These are phyloP conservation scores for Nymphalis urticae DNA, from an alignment of 2,888 invertebrate species.

Conservation along the genomic window DNA sequence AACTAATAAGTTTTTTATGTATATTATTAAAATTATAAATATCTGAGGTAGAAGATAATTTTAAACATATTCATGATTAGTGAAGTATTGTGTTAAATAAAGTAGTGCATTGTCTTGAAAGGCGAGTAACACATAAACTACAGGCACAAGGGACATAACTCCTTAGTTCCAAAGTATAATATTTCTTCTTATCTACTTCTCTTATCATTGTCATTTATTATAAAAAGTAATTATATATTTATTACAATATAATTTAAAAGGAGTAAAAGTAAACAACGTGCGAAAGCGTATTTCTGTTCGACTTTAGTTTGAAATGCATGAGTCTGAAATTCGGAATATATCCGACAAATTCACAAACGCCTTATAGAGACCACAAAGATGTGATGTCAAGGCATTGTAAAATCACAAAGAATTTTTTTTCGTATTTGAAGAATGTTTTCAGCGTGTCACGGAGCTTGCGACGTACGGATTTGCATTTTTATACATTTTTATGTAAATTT, in stretches of 20 bases:
- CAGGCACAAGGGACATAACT: too few relatives aligned
- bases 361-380: constrained; percentile 10
- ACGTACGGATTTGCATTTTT: constrained; percentile 1
- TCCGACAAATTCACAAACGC: constrained; percentile 19
- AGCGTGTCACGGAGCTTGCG: background rate
- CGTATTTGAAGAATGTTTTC: background rate
- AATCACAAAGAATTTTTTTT: constrained; percentile 12
- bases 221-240: background rate
- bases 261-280: background rate
- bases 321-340: constrained; percentile 7
- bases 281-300: background rate
- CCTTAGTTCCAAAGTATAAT: too few relatives aligned
- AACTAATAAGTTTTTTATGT: too few relatives aligned
- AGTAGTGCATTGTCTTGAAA: too few relatives aligned
- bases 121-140: too few relatives aligned
- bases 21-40: too few relatives aligned
- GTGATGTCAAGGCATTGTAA: constrained; percentile 6
- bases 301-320: constrained; percentile 19
- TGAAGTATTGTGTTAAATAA: too few relatives aligned
- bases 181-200: too few relatives aligned
- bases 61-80: too few relatives aligned
- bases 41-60: too few relatives aligned
- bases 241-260: too few relatives aligned
- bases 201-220: too few relatives aligned
- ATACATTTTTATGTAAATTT: constrained; percentile 2